Conservation (phyloP, 2,797 vertebrate species). For the Brachyalestes nurse region DNA sequence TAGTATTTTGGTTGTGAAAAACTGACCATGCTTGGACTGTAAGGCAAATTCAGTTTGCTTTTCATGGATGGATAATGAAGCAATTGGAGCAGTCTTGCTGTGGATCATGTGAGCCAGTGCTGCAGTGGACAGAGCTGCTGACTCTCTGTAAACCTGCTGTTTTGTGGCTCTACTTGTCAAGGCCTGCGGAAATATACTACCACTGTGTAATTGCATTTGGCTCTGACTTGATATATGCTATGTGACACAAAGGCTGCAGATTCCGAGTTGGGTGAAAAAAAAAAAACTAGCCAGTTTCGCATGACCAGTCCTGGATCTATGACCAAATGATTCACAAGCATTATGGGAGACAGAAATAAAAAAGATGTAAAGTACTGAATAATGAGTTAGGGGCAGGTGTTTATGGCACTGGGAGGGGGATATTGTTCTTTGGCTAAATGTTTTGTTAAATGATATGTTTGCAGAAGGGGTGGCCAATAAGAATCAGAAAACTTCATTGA, state of each 20-base stretch:
- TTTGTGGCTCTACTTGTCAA: constrained; percentile 2
- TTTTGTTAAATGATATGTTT: constrained; percentile 2
- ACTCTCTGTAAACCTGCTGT: constrained; percentile 18
- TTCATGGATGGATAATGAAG: not conserved
- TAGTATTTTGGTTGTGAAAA: not conserved
- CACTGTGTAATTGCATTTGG: constrained; percentile 19
- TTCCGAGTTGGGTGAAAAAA: not conserved
- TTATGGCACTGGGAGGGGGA: too few species aligned
- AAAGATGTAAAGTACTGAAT: not conserved
- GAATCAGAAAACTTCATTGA: too few species aligned
- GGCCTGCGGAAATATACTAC: constrained; percentile 21
- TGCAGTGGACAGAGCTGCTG: constrained; percentile 8
- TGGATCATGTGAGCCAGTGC: not conserved
- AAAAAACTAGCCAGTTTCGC: not conserved
- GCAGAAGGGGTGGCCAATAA: too few species aligned
- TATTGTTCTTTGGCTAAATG: not conserved
- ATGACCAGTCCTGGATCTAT: not conserved
- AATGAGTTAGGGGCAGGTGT: not conserved
- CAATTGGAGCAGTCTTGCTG: not conserved
- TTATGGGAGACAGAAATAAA: not conserved
- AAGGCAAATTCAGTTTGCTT: not conserved
- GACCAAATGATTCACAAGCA: not conserved
- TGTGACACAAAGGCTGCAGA: constrained; percentile 10
- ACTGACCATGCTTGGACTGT: not conserved
- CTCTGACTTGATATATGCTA: constrained; percentile 12